Conservation (phyloP, 2,113 vertebrate species). For the Leptodactylus fuscus region DNA sequence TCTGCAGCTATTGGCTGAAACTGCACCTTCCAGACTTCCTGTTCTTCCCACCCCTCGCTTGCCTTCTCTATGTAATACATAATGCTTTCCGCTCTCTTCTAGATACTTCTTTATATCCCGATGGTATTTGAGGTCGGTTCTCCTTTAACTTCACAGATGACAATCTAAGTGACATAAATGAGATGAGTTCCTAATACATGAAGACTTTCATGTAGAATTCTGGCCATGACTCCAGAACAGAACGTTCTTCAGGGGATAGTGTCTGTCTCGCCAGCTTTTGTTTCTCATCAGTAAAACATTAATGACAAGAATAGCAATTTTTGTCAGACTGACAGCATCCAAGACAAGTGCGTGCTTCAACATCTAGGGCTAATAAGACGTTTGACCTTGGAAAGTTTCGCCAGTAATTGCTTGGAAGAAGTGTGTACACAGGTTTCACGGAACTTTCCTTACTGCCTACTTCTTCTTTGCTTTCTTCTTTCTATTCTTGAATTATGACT, state of each 20-base stretch:
- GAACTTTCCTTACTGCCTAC: not conserved
- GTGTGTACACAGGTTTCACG: not conserved
- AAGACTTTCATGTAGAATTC: not conserved
- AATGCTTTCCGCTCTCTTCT: no score
- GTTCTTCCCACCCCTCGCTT: no score
- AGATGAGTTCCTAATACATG: not conserved
- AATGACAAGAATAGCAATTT: conserved; percentile 47
- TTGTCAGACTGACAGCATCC: conserved; percentile 30
- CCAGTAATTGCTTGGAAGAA: conserved; percentile 4
- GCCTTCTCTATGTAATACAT: no score
- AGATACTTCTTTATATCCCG: no score
- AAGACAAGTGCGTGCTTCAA: conserved; percentile 2
- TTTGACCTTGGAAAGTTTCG: conserved; percentile 29
- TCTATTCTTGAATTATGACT: not conserved
- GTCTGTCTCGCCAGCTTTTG: conserved; percentile 21
- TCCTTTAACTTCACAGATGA: not conserved
- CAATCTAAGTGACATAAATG: not conserved
- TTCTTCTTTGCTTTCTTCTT: not conserved
- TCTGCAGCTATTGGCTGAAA: no score
- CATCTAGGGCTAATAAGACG: not conserved
- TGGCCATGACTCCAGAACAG: not conserved
- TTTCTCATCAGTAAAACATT: conserved; percentile 44
- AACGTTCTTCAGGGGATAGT: conserved; percentile 1
- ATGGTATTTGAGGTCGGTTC: not conserved
- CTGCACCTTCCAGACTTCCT: no score